Percentiles rank a stretch among this genome's conserved stretches.
Conservation (phyloP, 2,113 vertebrate species). For the Narcine bancroftii region DNA sequence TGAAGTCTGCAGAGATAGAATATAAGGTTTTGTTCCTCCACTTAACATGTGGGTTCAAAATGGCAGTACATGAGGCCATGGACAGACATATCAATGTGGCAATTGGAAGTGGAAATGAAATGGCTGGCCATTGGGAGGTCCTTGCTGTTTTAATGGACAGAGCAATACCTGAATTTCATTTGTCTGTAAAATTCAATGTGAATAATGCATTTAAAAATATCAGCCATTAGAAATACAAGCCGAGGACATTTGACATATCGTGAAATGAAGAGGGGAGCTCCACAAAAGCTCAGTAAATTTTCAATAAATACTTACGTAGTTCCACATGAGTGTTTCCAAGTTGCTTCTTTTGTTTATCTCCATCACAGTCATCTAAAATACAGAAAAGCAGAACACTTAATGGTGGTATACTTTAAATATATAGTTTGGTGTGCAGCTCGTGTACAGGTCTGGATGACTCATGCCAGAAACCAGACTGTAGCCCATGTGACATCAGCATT, state of each 20-base stretch:
- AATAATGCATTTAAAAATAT: no score
- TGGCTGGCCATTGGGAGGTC: no score
- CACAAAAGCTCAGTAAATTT: not conserved
- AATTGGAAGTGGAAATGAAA: no score
- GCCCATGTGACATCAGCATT: not conserved
- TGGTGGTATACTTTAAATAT: not conserved
- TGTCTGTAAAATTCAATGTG: no score
- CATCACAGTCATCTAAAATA: conserved; percentile 74
- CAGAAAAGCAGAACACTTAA: conserved; percentile 39
- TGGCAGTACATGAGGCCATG: no score
- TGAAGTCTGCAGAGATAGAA: no score
- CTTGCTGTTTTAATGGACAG: no score
- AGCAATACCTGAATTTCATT: no score
- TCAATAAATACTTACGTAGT: conserved; percentile 72
- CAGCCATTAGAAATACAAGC: not conserved
- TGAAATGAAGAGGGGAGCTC: not conserved
- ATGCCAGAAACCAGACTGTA: not conserved
- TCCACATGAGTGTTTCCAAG: conserved; percentile 86
- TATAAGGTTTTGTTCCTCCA: no score
- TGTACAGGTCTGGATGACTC: not conserved
- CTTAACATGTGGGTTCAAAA: no score
- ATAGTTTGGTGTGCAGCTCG: no score
- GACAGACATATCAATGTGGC: no score
- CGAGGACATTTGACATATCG: not conserved
- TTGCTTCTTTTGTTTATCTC: conserved; percentile 85